phyloP scores from a whole-genome alignment of 2,888 invertebrate genomes.

The Toxonevra muliebris region DNA sequence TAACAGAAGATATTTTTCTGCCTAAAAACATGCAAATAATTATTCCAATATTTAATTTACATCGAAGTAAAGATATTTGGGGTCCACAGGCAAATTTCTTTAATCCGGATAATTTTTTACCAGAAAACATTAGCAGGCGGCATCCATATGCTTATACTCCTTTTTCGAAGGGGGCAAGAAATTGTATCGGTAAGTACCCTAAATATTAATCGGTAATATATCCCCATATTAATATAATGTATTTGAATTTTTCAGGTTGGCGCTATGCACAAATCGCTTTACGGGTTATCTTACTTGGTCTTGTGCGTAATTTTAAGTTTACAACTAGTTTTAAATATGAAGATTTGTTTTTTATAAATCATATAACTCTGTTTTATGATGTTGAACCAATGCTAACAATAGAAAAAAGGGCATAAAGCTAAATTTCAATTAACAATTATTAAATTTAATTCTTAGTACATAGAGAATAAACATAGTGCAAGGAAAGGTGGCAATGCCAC shows the following conservation, averaged over 20 bases:
- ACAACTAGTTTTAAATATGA: constrained; percentile 44
- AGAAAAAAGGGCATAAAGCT: neutral
- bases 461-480: neutral
- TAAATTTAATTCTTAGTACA: too few species aligned
- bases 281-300: constrained; percentile 41
- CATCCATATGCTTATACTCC: constrained; percentile 51
- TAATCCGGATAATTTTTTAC: constrained; percentile 51
- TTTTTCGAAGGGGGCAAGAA: constrained; percentile 49
- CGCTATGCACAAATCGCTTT: constrained; percentile 48
- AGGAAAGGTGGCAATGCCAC: too few species aligned
- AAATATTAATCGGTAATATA: neutral
- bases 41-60: constrained; percentile 48
- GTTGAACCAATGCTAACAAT: constrained; percentile 35
- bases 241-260: constrained; percentile 39
- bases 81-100: constrained; percentile 46
- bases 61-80: constrained; percentile 49
- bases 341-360: constrained; percentile 44
- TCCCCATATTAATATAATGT: neutral
- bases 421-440: neutral
- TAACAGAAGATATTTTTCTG: constrained; percentile 35
- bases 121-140: constrained; percentile 43
- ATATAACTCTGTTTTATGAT: constrained; percentile 45
- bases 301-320: constrained; percentile 44
- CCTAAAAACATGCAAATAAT: constrained; percentile 44
- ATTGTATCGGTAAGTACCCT: constrained; percentile 47